These are phyloP conservation scores for Xenops minutus DNA, from an alignment of 2,797 vertebrate genomes.

Conservation along the genomic window DNA sequence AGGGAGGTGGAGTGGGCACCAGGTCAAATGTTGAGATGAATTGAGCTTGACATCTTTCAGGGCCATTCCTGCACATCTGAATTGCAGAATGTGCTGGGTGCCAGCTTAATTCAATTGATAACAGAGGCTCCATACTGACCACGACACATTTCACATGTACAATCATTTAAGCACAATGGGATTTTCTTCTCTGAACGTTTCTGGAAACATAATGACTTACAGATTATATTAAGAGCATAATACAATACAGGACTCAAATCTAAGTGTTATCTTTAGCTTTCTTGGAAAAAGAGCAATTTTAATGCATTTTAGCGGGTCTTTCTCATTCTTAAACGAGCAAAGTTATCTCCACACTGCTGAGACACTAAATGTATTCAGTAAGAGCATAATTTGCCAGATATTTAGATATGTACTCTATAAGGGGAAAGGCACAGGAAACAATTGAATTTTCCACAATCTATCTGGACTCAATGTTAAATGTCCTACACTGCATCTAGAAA, in stretches of 20 bases:
- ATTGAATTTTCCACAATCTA: neutral
- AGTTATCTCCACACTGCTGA: neutral
- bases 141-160: neutral
- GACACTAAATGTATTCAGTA: neutral
- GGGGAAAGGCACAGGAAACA: neutral
- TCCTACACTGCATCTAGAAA: neutral
- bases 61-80: conserved; percentile 41
- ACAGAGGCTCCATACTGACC: conserved; percentile 43
- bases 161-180: conserved; percentile 32
- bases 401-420: neutral
- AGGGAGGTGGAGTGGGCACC: conserved; percentile 3
- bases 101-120: conserved; percentile 47
- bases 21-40: conserved; percentile 49
- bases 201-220: conserved; percentile 1
- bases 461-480: neutral
- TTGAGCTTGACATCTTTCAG: conserved; percentile 46
- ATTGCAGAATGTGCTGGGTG: conserved; percentile 58
- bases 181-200: neutral
- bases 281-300: neutral
- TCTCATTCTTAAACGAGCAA: neutral
- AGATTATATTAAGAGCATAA: neutral
- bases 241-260: neutral
- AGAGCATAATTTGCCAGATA: neutral
- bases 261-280: neutral
- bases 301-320: neutral